Percentiles rank a stretch among this genome's conserved stretches.
Evolutionary conservation across 2,113 vertebrate genomes (phyloP).

Genomic region (Quiscalus mexicanus): DNA sequence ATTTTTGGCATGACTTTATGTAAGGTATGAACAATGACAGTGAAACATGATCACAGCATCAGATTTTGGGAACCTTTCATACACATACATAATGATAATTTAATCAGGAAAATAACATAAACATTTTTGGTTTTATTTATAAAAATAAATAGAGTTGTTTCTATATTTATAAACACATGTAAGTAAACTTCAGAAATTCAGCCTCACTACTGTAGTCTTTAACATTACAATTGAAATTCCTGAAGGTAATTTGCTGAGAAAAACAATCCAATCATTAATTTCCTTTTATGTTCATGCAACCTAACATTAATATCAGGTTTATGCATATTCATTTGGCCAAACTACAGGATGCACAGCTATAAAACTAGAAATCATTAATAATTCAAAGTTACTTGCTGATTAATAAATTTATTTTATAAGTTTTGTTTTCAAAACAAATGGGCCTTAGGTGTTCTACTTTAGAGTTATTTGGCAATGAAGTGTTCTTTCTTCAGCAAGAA

Average conservation of each 20-base stretch:
- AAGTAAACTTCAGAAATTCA: neutral
- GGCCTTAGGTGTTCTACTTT: neutral
- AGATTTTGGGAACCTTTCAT: neutral
- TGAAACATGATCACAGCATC: neutral
- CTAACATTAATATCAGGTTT: neutral
- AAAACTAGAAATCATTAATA: constrained; percentile 23
- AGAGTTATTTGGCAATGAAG: neutral
- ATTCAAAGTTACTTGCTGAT: neutral
- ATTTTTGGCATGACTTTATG: neutral
- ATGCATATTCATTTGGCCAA: neutral
- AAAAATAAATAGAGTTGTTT: neutral
- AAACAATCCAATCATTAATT: neutral
- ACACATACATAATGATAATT: neutral
- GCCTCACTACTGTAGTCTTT: neutral
- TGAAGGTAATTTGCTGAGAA: neutral
- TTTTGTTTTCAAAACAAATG: constrained; percentile 36
- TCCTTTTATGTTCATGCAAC: neutral
- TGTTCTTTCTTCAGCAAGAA: constrained; percentile 2
- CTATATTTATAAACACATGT: accelerated
- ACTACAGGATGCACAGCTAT: neutral
- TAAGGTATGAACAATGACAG: neutral
- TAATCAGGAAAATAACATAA: neutral
- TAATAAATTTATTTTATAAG: neutral
- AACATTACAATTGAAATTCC: neutral
- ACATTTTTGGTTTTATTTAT: neutral